These are phyloP conservation scores for Copsychus sechellarum DNA, from an alignment of 2,113 vertebrate genomes.

Conservation along the genomic window DNA sequence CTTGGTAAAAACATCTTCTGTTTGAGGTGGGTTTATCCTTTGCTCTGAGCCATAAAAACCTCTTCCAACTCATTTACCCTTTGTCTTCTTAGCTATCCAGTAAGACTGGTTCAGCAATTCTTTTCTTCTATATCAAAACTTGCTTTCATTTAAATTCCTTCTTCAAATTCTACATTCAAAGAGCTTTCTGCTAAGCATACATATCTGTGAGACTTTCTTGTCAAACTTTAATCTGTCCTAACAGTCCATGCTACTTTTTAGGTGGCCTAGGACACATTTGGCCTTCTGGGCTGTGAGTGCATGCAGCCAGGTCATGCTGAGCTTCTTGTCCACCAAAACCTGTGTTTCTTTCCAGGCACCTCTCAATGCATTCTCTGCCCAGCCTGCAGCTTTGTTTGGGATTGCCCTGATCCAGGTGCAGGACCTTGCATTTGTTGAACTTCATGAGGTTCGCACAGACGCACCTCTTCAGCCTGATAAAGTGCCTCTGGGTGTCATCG, in stretches of 20 bases:
- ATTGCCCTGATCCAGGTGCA: not conserved
- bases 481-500: not conserved
- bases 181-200: no score
- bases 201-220: no score
- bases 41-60: no score
- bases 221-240: no score
- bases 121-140: no score
- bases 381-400: not conserved
- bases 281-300: not conserved
- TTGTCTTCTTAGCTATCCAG: no score
- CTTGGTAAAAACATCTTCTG: no score
- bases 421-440: not conserved
- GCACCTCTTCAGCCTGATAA: not conserved
- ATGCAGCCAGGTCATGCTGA: accelerated
- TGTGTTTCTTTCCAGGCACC: not conserved
- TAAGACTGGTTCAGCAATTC: no score
- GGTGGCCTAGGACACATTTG: not conserved
- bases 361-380: not conserved
- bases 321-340: not conserved
- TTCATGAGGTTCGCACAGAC: not conserved
- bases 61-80: no score
- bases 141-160: no score
- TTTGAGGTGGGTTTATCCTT: no score
- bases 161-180: no score
- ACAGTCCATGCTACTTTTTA: not conserved